A percentile compares a stretch with the other conserved stretches of the same genome.
Conservation (phyloP, 1,140 invertebrate genomes). For the Ganaspis sp. region DNA sequence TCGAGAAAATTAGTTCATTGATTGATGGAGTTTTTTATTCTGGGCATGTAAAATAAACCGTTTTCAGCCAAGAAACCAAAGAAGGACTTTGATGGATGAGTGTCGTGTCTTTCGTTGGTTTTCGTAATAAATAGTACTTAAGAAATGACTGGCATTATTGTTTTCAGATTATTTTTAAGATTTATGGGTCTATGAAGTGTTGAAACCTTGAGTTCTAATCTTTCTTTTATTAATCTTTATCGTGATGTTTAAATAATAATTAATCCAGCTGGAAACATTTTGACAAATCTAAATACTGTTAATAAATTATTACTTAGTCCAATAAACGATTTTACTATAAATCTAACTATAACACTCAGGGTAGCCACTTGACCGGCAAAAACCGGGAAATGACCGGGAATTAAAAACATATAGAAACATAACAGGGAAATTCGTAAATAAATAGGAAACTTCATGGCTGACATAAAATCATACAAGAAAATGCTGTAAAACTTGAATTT, state of each 20-base stretch:
- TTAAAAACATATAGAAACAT: too few species aligned
- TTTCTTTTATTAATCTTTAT: too few species aligned
- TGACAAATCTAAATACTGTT: too few species aligned
- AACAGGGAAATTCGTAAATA: too few species aligned
- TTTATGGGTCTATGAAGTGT: not conserved
- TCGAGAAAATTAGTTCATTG: slow-evolving; percentile 19
- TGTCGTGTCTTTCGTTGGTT: slow-evolving; percentile 16
- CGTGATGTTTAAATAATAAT: not conserved
- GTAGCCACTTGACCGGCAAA: too few species aligned
- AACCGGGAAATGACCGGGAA: too few species aligned
- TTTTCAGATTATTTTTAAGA: not conserved
- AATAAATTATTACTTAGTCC: too few species aligned
- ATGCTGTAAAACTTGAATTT: too few species aligned
- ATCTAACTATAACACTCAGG: too few species aligned
- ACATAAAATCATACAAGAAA: too few species aligned
- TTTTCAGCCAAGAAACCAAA: slow-evolving; percentile 44
- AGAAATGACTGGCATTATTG: not conserved
- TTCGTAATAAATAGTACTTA: not conserved
- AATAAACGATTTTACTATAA: too few species aligned
- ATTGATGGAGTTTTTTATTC: slow-evolving; percentile 55
- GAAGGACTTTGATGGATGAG: slow-evolving; percentile 56
- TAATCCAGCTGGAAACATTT: slow-evolving; percentile 4
- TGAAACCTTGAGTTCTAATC: not conserved
- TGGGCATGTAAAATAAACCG: slow-evolving; percentile 46
- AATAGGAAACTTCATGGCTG: too few species aligned